Percentiles rank a stretch among this genome's conserved stretches.
phyloP scores from a whole-genome alignment of 2,888 invertebrate genomes.

The Nineta flava region DNA sequence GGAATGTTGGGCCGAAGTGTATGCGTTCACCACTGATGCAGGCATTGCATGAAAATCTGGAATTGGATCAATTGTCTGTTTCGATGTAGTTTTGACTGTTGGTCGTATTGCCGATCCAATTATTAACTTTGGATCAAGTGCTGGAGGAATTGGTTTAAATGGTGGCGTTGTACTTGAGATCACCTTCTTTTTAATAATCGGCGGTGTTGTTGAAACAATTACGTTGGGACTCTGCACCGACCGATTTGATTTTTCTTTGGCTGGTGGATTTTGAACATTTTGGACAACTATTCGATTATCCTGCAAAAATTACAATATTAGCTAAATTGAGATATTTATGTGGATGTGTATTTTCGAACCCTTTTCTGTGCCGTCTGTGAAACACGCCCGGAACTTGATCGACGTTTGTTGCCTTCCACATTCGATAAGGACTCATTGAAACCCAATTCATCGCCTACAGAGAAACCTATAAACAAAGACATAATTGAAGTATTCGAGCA shows the following conservation, averaged over 20 bases:
- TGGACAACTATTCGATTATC: constrained; percentile 10
- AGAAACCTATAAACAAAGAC: constrained; percentile 49
- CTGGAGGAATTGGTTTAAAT: constrained; percentile 62
- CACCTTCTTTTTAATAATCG: neutral
- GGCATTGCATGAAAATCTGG: constrained; percentile 39
- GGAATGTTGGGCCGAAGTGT: constrained; percentile 17
- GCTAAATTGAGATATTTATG: neutral
- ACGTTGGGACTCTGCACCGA: neutral
- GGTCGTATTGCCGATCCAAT: constrained; percentile 13
- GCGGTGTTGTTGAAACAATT: neutral
- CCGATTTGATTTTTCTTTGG: neutral
- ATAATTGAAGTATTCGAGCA: neutral
- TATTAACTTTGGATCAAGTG: constrained; percentile 14
- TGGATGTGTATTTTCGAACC: neutral
- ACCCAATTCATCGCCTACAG: constrained; percentile 72
- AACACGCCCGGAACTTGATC: constrained; percentile 27
- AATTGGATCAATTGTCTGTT: constrained; percentile 22
- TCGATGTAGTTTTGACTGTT: constrained; percentile 18
- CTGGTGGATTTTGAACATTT: constrained; percentile 3
- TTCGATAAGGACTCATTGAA: constrained; percentile 71
- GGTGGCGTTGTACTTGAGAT: constrained; percentile 51
- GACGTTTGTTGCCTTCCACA: constrained; percentile 50
- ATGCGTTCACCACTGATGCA: constrained; percentile 37
- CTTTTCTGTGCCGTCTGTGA: too few relatives aligned
- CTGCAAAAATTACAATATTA: neutral